Evolutionary conservation across 1,140 invertebrate species (phyloP), one percentile per base, ranked within the genome.

Genomic region (Sesamia nonagrioides): DNA sequence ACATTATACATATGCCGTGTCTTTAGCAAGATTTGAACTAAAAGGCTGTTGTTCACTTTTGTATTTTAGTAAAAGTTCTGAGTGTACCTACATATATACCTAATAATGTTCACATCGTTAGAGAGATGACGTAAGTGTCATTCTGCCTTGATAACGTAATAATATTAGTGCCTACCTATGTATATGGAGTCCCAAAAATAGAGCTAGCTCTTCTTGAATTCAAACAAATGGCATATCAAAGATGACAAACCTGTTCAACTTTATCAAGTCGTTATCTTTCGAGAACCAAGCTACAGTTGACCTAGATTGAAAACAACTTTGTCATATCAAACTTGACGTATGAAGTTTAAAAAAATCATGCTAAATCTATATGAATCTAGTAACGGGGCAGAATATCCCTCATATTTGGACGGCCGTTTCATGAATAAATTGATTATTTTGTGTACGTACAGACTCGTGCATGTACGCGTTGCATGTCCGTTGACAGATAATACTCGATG

Each of bases 401-500:
- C 52, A 73, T 76, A 85, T 87, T 86, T 88, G 85, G 88, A 89
- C 86, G 86, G 89, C 82, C 82, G 86, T 90, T 91, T 92, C 87
- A 91, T 94, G 89, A 94, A 94, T 93, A 92, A 92, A 76, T 89
- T 87, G 88, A 92, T 93, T 91, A 90, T 92, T 90, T 86, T 69
- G 79, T 90, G 84, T 87, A 83, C 84, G 86, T 83, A 87, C 84
- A 89, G 84, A 89, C 86, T 83, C 79, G 86, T 79, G 85, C 85
- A 87, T 80, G 83, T 52, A 73, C 78, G 84, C 78, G 83, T 82
- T 92, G 89, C 89, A 90, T 94, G 90, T 90, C 91, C 91, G 93
- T 93, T 95, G 91, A 93, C 93, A 95, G 93, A 95, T 95, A 95
- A 95, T 95, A 93, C 91, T 93, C 91, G 82, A 91, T 95, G 92